Conservation (phyloP, 2,797 vertebrate species). For the Phalanger gymnotis region DNA sequence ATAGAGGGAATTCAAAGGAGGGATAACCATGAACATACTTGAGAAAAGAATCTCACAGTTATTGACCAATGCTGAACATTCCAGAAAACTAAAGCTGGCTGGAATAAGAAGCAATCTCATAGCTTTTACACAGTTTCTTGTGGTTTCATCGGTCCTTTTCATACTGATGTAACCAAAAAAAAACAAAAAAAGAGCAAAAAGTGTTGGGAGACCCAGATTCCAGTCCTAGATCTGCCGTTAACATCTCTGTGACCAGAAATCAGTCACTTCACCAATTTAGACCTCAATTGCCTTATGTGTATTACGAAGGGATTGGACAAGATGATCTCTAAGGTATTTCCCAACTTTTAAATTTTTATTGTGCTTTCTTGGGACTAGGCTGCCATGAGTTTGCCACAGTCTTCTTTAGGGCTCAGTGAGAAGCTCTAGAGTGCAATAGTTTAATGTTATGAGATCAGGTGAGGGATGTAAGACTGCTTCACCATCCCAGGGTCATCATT, state of each 20-base stretch:
- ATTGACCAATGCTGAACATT: background rate
- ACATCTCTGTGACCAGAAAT: background rate
- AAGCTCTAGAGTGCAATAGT: background rate
- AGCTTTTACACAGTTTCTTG: background rate
- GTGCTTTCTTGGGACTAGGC: background rate
- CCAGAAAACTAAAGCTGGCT: background rate
- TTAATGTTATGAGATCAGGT: background rate
- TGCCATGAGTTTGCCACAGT: background rate
- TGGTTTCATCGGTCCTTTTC: background rate
- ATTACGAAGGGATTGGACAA: background rate
- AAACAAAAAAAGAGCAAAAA: background rate
- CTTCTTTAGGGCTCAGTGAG: background rate
- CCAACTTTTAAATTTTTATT: background rate
- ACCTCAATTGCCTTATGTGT: background rate
- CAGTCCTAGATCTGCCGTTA: background rate
- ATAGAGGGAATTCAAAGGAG: background rate
- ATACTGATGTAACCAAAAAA: background rate
- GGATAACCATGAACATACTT: background rate
- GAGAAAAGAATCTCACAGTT: rapidly evolving
- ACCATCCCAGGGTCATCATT: background rate
- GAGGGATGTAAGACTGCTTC: rapidly evolving
- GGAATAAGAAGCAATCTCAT: background rate
- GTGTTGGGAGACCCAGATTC: background rate
- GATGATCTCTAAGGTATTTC: background rate
- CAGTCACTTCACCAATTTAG: background rate